Base-by-base conservation (phyloP, 1,140 invertebrate genomes). In the Vanessa tameamea region DNA sequence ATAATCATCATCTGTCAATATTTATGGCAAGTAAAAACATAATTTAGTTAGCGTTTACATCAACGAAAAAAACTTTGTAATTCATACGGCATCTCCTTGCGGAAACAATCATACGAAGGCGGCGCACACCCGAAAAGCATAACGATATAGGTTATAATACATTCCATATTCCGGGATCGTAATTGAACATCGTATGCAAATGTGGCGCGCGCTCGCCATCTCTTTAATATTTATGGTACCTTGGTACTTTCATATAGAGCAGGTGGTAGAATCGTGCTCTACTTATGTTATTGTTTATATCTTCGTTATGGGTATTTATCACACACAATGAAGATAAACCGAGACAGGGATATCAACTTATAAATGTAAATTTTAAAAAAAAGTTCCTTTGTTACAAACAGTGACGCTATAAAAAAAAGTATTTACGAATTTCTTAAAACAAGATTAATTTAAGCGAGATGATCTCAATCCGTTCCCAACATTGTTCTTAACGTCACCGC, bases 161-260 rank as follows among this genome's bases (percentile, higher is more conserved):
- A 83, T 87, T 84, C 82, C 87, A 84, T 86, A 87, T 86, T 87
- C 85, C 80, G 82, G 83, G 79, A 74, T 82, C 83, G 87, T 89
- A 89, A 89, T 89, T 88, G 87, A 89, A 88, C 87, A 86, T 84
- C 85, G 81, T 84, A 88, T 88, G 86, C 81, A 88, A 87, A 89
- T 86, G 82, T 75, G 79, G 80, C 86, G 79, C 84, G 82, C 81
- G 84, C 78, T 77, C 78, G 82, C 78, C 81, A 84, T 82, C 84
- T 87, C 83, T 81, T 87, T 83, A 87, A 85, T 89, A 88, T 89
- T 85, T 88, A 89, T 89, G 76, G 69, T 77, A 76, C 47, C 82
- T 83, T 89, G 71, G 87, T 87, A 88, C 78, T 83, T 84, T 80
- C 77, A 74, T 80, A 76, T 65, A 68, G 75, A 81, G 83, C 85